Base-by-base conservation (phyloP, 2,113 vertebrate species). In the Hippocampus comes region DNA sequence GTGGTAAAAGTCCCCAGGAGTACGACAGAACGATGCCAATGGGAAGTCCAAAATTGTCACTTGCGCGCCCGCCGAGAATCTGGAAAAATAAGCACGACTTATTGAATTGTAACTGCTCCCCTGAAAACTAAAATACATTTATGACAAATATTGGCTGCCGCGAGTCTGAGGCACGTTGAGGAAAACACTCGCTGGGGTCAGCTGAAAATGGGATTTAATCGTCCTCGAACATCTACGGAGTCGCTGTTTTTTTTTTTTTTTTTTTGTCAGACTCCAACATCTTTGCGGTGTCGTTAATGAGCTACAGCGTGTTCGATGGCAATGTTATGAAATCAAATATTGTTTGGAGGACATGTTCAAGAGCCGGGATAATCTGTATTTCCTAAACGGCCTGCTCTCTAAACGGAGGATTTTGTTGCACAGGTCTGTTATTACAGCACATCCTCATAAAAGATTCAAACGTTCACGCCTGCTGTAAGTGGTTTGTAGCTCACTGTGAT, bases 401-500 rank as follows among this genome's bases (percentile, higher is more conserved):
- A n/a, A 43, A 70, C 43, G 42, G 48, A 68, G 23, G 43, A 53
- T 73, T 12, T 55, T 42, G 60, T 69, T 64, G 9, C 38, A 46
- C 38, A 9, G 43, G 42, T 78, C 42, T 46, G 46, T 61, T 78
- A 69, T 78, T 70, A 38, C 57, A 46, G 34, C 6, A 25, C 17
- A 43, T 57, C 21, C 20, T 68, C 46, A 75, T 76, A 38, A 77
- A 75, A 74, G 46, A 80, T 72, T 71, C 21, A 63, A 63, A 78
- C 21, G 30, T 46, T 9, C 67, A 56, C 41, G 51, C 72, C 67
- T 74, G 69, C 78, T 78, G 76, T 59, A 55, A 77, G 78, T 67
- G 69, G 67, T 79, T 74, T 80, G 69, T 82, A 66, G 43, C 73
- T 68, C 25, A 23, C 63, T 76, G 66, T 65, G 75, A 74, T 84